A percentile compares a stretch with the other conserved stretches of the same genome.
Evolutionary conservation across 2,888 invertebrate genomes (phyloP).

Genomic region (Siphlonurus alternatus): DNA sequence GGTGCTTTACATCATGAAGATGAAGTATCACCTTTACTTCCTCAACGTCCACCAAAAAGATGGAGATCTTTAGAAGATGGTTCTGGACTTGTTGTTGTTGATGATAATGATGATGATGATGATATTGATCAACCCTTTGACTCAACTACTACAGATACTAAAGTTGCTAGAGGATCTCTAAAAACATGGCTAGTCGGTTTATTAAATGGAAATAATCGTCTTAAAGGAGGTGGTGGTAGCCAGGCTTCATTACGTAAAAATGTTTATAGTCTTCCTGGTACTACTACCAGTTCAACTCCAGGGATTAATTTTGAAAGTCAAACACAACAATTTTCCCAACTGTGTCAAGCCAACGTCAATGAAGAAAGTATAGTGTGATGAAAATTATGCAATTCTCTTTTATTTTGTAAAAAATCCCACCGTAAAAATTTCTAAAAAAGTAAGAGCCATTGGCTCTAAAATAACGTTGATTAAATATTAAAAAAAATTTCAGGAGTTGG

Average conservation of each 20-base stretch:
- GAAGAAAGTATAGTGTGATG: conserved; percentile 1
- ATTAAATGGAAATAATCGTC: conserved; percentile 47
- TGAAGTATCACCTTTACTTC: background rate
- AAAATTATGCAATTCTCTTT: background rate
- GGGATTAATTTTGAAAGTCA: background rate
- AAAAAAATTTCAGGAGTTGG: no score
- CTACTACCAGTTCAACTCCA: background rate
- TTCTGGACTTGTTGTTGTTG: background rate
- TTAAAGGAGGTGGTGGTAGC: conserved; percentile 40
- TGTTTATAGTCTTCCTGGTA: background rate
- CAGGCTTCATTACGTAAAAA: conserved; percentile 35
- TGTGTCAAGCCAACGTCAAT: background rate
- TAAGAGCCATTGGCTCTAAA: no score
- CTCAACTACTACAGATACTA: background rate
- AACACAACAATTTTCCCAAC: background rate
- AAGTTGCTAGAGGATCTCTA: conserved; percentile 39
- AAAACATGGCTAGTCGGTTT: conserved; percentile 58
- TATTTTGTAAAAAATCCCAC: background rate
- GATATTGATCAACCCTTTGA: background rate
- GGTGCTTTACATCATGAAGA: background rate
- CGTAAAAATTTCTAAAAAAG: background rate
- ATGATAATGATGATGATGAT: background rate
- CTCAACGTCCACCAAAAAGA: background rate
- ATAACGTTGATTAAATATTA: no score
- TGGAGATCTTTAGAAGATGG: background rate